Evolutionary conservation across 2,888 invertebrate species (phyloP), one percentile per base, ranked within the genome.

Genomic region (Phengaris arion): DNA sequence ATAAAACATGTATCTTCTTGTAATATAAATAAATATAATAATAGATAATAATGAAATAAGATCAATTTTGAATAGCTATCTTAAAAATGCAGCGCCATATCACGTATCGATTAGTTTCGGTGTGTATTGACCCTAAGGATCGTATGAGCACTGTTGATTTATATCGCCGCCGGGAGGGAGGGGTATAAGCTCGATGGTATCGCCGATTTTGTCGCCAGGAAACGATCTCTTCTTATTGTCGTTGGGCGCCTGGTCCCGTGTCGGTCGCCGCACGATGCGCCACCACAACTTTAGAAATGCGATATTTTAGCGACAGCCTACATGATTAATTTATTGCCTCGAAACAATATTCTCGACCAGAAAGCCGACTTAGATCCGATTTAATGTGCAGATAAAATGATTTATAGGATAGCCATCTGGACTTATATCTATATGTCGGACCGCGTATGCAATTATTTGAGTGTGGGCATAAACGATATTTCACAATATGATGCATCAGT

Each of bases 281-380:
- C 85, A 86, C 86, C 84, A 82, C 82, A 81, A 35, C 35, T 84
- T 84, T 83, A 85, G 86, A 85, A 92, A 88, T 86, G 88, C 90
- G 85, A 91, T 91, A 92, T 90, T 92, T 92, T 89, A 92, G 91
- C 91, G 92, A 92, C 92, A 90, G 92, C 87, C 85, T 89, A 93
- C 93, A 92, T 93, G 93, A 92, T 93, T 93, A 92, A 93, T 93
- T 92, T 92, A 93, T 93, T 85, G 91, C 85, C 81, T 85, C 81
- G 85, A 86, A 89, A 91, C 87, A 85, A 88, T 89, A 89, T 89
- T 88, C 86, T 82, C 86, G 86, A 84, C 85, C 87, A 82, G 81
- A 84, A 83, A 85, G 83, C 85, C 81, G 83, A 84, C 85, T 85
- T 86, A 89, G 87, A 88, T 89, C 84, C 86, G 91, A 92, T 91